Evolutionary conservation across 53 echinoderm and acorn worm genomes (phyloP), one percentile per base, ranked within the genome.

Genomic region (Patiria pectinifera): DNA sequence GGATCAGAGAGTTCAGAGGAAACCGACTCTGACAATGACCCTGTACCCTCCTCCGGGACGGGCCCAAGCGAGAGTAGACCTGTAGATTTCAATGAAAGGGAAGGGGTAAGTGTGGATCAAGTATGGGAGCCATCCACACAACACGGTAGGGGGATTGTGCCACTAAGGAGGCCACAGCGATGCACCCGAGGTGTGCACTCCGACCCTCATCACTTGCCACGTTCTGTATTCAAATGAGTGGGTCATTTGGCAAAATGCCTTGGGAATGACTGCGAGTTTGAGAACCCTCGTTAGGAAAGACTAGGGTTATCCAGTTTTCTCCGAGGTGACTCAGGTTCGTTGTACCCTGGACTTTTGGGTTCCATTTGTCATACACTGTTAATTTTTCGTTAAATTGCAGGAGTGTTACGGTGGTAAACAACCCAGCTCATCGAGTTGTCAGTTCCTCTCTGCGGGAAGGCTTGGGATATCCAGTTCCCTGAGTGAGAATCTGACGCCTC

Each of bases 381-480:
- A 82, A 48, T 0, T 15, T 48, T 15, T 16, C 3, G 18, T 82
- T 48, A 82, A 18, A 8, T 53, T 18, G 16, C 82, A 82, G 53
- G 0, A 82, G 48, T 48, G 19, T 18, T 3, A 6, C 21, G 45
- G 26, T 26, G 77, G 53, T 16, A 53, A 8, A 79, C 46, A 7
- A 43, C 26, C 43, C 11, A 11, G 44, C 14, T 48, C 21, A 82
- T 48, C 49, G 21, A 18, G 53, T 48, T 18, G 45, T 48, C 82
- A 15, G 48, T 53, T 15, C 14, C 82, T 48, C n/a, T 62, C 25
- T 12, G 4, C 13, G 83, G 58, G 82, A 49, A 82, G 82, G 48
- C 82, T 45, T 82, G 82, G 49, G 82, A 6, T 49, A 82, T 82
- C 82, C 82, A 82, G 82, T 82, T 82, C 82, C 19, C 82, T 82